phyloP scores from a whole-genome alignment of 35 echinoderm and acorn worm genomes.

The Diadema setosum region DNA sequence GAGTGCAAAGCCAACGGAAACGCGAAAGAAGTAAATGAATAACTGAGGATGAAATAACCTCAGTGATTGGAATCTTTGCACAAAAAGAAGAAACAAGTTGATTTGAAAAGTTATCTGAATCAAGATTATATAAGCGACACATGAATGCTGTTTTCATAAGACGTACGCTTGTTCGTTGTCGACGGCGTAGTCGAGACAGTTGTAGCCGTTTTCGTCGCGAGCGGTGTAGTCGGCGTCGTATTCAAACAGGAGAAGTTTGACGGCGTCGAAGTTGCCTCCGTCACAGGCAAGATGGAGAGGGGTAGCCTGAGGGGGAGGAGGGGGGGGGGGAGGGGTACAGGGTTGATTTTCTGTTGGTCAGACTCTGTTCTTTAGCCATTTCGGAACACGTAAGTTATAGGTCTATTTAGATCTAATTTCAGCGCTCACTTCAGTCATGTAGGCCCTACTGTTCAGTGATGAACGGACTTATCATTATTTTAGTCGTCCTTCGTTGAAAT shows the following conservation, averaged over 20 bases:
- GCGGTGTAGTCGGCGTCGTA: slow-evolving; percentile 47
- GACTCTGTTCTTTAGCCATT: too few relatives aligned
- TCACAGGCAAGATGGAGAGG: slow-evolving; percentile 88
- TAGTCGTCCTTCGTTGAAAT: neutral
- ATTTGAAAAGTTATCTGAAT: too few relatives aligned
- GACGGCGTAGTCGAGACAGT: slow-evolving; percentile 80
- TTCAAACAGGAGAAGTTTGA: slow-evolving; percentile 67
- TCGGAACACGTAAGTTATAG: neutral
- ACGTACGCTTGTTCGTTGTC: slow-evolving; percentile 79
- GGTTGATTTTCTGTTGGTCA: too few relatives aligned
- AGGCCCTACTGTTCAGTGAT: neutral
- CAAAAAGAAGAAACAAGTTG: too few relatives aligned
- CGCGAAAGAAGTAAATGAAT: neutral
- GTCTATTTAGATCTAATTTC: neutral
- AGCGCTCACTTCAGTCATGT: neutral
- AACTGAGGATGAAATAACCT: too few relatives aligned
- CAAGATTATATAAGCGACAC: neutral
- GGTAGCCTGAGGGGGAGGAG: slow-evolving; percentile 47
- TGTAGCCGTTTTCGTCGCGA: slow-evolving; percentile 44
- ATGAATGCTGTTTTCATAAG: neutral
- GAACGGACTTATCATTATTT: neutral
- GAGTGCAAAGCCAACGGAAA: neutral
- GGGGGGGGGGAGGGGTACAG: neutral
- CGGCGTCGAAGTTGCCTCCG: slow-evolving; percentile 86
- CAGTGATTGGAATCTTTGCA: neutral